These are phyloP conservation scores for Fistularia commersonii DNA, from an alignment of 2,797 vertebrate species.

Conservation along the genomic window DNA sequence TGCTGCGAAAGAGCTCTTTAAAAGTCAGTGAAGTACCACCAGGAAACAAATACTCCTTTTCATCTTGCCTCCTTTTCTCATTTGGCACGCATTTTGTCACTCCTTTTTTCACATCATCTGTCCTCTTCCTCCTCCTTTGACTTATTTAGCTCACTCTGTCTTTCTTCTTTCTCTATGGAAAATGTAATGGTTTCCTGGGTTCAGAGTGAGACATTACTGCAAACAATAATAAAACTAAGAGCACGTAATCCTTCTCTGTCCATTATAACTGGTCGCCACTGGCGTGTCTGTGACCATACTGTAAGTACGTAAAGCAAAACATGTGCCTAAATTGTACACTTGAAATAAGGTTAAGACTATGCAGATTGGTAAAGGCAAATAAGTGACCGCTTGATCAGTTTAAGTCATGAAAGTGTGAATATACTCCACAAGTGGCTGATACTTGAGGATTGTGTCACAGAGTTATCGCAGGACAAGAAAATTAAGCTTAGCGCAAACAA, in stretches of 20 bases:
- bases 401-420: too few species aligned
- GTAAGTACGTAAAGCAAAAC: neutral
- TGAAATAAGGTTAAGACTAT: too few species aligned
- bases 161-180: conserved; percentile 67
- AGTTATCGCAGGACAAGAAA: too few species aligned
- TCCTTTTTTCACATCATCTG: conserved; percentile 50
- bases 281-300: too few species aligned
- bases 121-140: conserved; percentile 56
- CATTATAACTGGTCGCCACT: neutral
- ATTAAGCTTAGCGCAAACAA: too few species aligned
- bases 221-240: conserved; percentile 70
- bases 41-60: conserved; percentile 62
- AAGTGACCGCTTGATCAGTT: too few species aligned
- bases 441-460: too few species aligned
- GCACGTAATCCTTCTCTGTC: conserved; percentile 53
- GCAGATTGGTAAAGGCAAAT: too few species aligned
- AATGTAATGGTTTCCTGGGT: conserved; percentile 76
- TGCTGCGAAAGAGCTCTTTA: conserved; percentile 53
- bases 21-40: conserved; percentile 60
- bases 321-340: too few species aligned
- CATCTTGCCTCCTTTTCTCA: conserved; percentile 65
- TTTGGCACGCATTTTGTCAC: conserved; percentile 68
- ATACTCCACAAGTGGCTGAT: too few species aligned
- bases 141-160: conserved; percentile 47
- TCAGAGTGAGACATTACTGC: conserved; percentile 66